A percentile compares a stretch with the other conserved stretches of the same genome.
Evolutionary conservation across 2,888 invertebrate species (phyloP).

Genomic region (Drosophila histrio): DNA sequence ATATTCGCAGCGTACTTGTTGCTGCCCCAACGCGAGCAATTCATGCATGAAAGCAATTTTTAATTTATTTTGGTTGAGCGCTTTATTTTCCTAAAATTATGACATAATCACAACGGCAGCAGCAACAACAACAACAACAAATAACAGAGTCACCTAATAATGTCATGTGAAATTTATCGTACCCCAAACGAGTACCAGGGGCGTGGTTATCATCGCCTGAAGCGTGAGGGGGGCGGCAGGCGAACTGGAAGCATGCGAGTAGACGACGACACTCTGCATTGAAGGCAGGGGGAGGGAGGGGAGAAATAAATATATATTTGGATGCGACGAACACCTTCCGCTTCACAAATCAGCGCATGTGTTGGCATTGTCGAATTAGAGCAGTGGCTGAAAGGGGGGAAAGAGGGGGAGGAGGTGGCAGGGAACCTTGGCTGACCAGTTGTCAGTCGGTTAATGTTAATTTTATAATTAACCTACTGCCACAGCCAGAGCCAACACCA

Average conservation of each 20-base stretch:
- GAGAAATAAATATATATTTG: conserved; percentile 59
- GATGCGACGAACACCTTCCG: conserved; percentile 78
- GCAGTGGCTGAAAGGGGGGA: background rate
- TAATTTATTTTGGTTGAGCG: conserved; percentile 81
- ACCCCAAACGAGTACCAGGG: conserved; percentile 56
- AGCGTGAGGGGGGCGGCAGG: conserved; percentile 10
- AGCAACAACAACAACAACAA: conserved; percentile 34
- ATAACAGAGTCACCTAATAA: conserved; percentile 73
- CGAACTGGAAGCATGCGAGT: conserved; percentile 31
- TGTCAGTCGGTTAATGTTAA: conserved; percentile 68
- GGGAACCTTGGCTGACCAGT: conserved; percentile 67
- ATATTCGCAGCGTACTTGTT: conserved; percentile 55
- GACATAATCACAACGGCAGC: conserved; percentile 71
- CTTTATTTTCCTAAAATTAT: conserved; percentile 81
- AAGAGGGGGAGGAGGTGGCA: background rate
- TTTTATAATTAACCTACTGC: conserved; percentile 73
- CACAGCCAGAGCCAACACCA: conserved; percentile 10
- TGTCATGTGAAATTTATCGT: conserved; percentile 76
- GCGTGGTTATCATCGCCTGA: conserved; percentile 31
- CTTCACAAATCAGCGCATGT: conserved; percentile 75
- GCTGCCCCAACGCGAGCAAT: conserved; percentile 53
- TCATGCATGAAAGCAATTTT: conserved; percentile 81
- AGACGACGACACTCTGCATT: conserved; percentile 24
- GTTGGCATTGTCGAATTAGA: conserved; percentile 51
- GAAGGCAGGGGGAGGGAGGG: background rate